These are phyloP conservation scores for Odiellus spinosus DNA, from an alignment of 2,888 invertebrate species.

Conservation along the genomic window DNA sequence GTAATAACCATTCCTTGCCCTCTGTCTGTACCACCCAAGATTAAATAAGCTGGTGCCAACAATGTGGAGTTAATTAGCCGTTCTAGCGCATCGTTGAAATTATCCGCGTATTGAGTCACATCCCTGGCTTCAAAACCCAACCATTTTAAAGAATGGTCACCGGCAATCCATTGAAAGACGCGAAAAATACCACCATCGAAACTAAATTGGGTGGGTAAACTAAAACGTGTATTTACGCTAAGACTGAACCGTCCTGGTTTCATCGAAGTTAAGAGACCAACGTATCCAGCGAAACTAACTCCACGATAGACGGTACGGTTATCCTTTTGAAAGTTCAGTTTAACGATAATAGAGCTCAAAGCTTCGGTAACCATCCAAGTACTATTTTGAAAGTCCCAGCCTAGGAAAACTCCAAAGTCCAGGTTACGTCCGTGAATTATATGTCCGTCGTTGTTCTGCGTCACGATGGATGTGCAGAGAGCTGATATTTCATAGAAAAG, in stretches of 20 bases:
- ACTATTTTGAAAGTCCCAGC: conserved; percentile 32
- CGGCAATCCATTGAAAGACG: conserved; percentile 27
- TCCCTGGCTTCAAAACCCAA: conserved; percentile 37
- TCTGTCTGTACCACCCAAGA: conserved; percentile 31
- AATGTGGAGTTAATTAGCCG: conserved; percentile 31
- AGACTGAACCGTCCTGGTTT: conserved; percentile 24
- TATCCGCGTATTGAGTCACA: conserved; percentile 33
- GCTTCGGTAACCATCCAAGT: conserved; percentile 33
- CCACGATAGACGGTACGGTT: conserved; percentile 35
- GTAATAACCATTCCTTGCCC: conserved; percentile 12
- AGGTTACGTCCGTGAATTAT: too few relatives aligned
- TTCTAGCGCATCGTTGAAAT: conserved; percentile 32
- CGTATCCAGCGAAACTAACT: conserved; percentile 38
- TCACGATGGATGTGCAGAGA: too few relatives aligned
- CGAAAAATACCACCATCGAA: conserved; percentile 21
- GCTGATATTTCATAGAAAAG: too few relatives aligned
- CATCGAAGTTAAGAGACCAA: conserved; percentile 37
- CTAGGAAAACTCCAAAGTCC: too few relatives aligned
- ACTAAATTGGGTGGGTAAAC: too few relatives aligned
- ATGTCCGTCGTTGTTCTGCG: too few relatives aligned
- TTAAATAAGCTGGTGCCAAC: conserved; percentile 40
- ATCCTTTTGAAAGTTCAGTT: conserved; percentile 32
- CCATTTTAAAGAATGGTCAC: conserved; percentile 30
- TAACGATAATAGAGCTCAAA: conserved; percentile 33
- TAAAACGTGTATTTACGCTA: too few relatives aligned